These are phyloP conservation scores for Pimpla rufipes DNA, from an alignment of 2,888 invertebrate species.

Conservation along the genomic window DNA sequence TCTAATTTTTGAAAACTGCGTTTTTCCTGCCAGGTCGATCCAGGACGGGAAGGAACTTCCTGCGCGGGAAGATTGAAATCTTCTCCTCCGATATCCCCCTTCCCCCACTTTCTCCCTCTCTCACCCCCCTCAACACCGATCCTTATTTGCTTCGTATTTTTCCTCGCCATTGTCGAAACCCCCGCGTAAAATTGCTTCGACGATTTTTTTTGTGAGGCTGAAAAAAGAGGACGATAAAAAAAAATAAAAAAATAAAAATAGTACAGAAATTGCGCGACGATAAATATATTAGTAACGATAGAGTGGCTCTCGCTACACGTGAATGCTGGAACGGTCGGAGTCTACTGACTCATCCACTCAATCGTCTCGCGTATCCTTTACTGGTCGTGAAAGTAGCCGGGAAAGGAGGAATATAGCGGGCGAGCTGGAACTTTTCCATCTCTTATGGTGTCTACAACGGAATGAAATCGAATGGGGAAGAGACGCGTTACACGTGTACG, in stretches of 20 bases:
- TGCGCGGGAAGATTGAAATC: slow-evolving; percentile 60
- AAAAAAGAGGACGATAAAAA: not conserved
- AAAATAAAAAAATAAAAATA: not conserved
- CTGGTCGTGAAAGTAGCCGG: slow-evolving; percentile 49
- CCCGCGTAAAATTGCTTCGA: slow-evolving; percentile 25
- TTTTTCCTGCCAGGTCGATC: slow-evolving; percentile 48
- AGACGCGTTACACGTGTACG: not conserved
- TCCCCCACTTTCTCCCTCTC: not conserved
- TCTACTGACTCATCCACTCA: slow-evolving; percentile 61
- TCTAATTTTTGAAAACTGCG: too few species aligned
- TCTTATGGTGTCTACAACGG: slow-evolving; percentile 27
- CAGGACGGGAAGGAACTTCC: slow-evolving; percentile 48
- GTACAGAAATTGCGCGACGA: slow-evolving; percentile 6
- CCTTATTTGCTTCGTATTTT: slow-evolving; percentile 41
- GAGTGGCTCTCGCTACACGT: not conserved
- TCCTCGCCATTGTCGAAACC: slow-evolving; percentile 29
- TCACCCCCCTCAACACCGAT: slow-evolving; percentile 2
- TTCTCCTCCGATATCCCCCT: slow-evolving; percentile 46
- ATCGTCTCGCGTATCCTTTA: slow-evolving; percentile 45
- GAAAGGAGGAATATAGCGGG: slow-evolving; percentile 35
- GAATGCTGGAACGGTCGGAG: slow-evolving; percentile 10
- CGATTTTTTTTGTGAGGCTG: not conserved
- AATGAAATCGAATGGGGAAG: slow-evolving; percentile 48
- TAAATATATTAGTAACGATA: slow-evolving; percentile 46
- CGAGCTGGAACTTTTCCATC: slow-evolving; percentile 57